Evolutionary conservation across 2,888 invertebrate species (phyloP), one percentile per base, ranked within the genome.

Genomic region (Zele albiditarsus): DNA sequence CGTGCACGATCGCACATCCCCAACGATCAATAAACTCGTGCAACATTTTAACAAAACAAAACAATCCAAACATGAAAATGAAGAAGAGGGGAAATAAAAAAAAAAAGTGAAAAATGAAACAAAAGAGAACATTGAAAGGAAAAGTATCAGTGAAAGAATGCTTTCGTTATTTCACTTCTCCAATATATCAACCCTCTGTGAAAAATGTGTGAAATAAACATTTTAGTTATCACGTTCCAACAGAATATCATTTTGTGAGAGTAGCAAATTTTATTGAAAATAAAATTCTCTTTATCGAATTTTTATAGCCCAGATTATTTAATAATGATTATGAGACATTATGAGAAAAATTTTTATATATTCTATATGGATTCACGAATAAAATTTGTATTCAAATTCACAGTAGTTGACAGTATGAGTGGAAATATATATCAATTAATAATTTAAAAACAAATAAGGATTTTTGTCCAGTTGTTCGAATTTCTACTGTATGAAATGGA

Each of bases 21-120:
- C 27, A 6, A 53, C 25, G 57, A 69, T 69, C 69, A 20, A 69
- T 69, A 69, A 57, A 57, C 28, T 58, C 33, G 6, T 69, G 33
- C 31, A 57, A n/a, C 31, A 8, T 28, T 62, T 28, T 0, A 62
- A 28, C 33, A 23, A 25, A 33, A 65, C 65, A 23, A 38, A 14
- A 38, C n/a, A 65, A 65, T 38, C 38, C 2, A 38, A 38, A 38
- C 38, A 38, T 33, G 12, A 38, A 1, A 38, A 65, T 14, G n/a
- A 28, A 25, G 23, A 33, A 25, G 60, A 14, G 25, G 23, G 5
- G 10, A 38, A 16, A 63, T 2, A 14, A 49, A 49, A 27, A 16
- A 27, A 38, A 20, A 12, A n/a, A n/a, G 27, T 42, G 28, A 16
- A n/a, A 23, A 65, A n/a, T n/a, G 14, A 14, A 46, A 42, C 6